These are phyloP conservation scores for Anoplolepis gracilipes DNA, from an alignment of 1,140 invertebrate species.

Conservation along the genomic window DNA sequence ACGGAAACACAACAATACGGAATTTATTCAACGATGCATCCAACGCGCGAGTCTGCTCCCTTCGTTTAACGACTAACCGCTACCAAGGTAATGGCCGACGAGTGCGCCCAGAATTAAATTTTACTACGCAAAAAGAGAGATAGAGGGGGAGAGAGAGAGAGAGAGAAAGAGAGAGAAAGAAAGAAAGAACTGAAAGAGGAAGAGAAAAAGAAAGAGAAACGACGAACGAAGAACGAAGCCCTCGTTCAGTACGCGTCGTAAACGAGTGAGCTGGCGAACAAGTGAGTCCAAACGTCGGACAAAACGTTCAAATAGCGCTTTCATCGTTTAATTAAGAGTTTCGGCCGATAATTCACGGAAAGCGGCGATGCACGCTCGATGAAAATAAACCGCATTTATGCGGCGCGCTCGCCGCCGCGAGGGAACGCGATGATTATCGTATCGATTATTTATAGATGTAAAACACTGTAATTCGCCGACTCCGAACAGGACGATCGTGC, in stretches of 20 bases:
- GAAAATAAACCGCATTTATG: conserved; percentile 49
- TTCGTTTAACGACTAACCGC: conserved; percentile 54
- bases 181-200: not conserved
- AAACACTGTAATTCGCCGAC: conserved; percentile 40
- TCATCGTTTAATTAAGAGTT: conserved; percentile 64
- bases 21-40: conserved; percentile 39
- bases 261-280: not conserved
- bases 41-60: conserved; percentile 2
- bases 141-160: not conserved
- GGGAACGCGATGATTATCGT: conserved; percentile 43
- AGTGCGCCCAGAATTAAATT: conserved; percentile 57
- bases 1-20: conserved; percentile 5
- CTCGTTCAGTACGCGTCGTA: conserved; percentile 12
- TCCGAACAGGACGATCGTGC: conserved; percentile 12
- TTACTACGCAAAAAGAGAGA: conserved; percentile 37
- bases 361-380: conserved; percentile 26
- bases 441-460: conserved; percentile 55
- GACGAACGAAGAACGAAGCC: not conserved
- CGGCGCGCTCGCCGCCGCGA: not conserved
- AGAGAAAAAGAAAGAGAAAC: not conserved
- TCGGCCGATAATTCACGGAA: conserved; percentile 47
- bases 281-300: conserved; percentile 4
- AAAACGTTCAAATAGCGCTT: conserved; percentile 53
- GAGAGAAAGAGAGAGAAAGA: not conserved
- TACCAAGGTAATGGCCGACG: conserved; percentile 34